These are phyloP conservation scores for Mizuhopecten yessoensis DNA, from an alignment of 1,140 invertebrate genomes.

Conservation along the genomic window DNA sequence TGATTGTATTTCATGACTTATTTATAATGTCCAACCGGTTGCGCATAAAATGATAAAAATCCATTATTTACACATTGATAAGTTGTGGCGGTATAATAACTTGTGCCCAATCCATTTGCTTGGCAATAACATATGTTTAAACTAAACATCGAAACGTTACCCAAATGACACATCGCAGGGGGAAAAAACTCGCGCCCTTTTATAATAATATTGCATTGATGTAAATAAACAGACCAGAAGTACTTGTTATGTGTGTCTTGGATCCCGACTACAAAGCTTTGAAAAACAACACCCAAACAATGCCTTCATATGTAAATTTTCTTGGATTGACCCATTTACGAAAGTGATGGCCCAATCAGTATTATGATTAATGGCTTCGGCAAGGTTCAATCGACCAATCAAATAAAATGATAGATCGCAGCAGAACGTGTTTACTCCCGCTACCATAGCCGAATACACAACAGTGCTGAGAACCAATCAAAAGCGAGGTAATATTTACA, in stretches of 20 bases:
- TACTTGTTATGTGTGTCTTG: conserved; percentile 10
- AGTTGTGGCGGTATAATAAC: too few relatives aligned
- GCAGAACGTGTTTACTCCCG: conserved; percentile 52
- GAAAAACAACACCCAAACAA: conserved; percentile 33
- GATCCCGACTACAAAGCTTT: conserved; percentile 17
- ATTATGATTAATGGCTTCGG: conserved; percentile 15
- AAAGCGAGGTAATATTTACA: conserved; percentile 48
- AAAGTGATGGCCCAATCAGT: background rate
- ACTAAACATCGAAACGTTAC: too few relatives aligned
- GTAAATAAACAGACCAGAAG: too few relatives aligned
- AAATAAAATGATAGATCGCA: conserved; percentile 43
- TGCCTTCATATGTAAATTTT: conserved; percentile 10
- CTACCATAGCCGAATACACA: conserved; percentile 60
- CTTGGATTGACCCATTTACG: conserved; percentile 2
- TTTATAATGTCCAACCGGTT: too few relatives aligned
- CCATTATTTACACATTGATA: too few relatives aligned
- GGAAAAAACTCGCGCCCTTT: background rate
- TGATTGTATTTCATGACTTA: too few relatives aligned
- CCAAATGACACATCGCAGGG: conserved; percentile 10
- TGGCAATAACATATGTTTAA: too few relatives aligned
- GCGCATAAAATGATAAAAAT: too few relatives aligned
- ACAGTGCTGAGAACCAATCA: conserved; percentile 52
- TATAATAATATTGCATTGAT: background rate
- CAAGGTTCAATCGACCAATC: conserved; percentile 51
- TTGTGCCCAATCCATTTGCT: too few relatives aligned